Conservation (phyloP, 2,888 invertebrate species). For the Petrolisthes manimaculis region DNA sequence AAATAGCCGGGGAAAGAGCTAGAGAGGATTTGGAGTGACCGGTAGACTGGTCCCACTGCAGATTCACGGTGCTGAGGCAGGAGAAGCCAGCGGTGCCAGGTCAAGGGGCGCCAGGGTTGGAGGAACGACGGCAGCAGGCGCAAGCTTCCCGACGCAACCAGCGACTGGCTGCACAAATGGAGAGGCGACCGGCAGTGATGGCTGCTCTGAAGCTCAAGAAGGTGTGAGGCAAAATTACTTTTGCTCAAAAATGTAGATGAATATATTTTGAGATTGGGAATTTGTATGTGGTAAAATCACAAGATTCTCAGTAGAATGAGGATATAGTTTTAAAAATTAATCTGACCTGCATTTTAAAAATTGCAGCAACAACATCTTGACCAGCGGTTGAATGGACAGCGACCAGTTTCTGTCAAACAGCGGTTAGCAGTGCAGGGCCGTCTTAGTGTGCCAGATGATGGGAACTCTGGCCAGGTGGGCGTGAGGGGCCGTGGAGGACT, state of each 20-base stretch:
- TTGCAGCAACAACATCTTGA: neutral
- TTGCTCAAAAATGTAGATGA: no score
- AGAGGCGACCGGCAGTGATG: slow-evolving; percentile 72
- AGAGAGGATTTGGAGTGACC: slow-evolving; percentile 23
- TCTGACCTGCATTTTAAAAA: neutral
- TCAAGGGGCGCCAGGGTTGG: slow-evolving; percentile 44
- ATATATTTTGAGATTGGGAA: no score
- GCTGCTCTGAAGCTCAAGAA: slow-evolving; percentile 70
- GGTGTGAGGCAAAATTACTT: slow-evolving; percentile 66
- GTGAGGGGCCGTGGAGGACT: slow-evolving; percentile 52
- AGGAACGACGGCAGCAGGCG: slow-evolving; percentile 56
- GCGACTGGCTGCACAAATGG: slow-evolving; percentile 73
- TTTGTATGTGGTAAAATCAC: neutral
- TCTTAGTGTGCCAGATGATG: slow-evolving; percentile 37
- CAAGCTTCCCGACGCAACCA: slow-evolving; percentile 70
- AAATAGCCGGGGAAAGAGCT: neutral
- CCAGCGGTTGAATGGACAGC: slow-evolving; percentile 42
- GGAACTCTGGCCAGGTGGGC: neutral
- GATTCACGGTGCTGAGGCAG: slow-evolving; percentile 60
- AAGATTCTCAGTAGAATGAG: neutral
- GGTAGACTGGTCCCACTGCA: slow-evolving; percentile 45
- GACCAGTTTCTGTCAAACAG: slow-evolving; percentile 56
- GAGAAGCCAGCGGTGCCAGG: slow-evolving; percentile 51
- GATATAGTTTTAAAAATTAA: neutral
- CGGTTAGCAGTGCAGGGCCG: slow-evolving; percentile 64